Evolutionary conservation across 2,888 invertebrate genomes (phyloP), one percentile per base, ranked within the genome.

Genomic region (Trachelus stipa): DNA sequence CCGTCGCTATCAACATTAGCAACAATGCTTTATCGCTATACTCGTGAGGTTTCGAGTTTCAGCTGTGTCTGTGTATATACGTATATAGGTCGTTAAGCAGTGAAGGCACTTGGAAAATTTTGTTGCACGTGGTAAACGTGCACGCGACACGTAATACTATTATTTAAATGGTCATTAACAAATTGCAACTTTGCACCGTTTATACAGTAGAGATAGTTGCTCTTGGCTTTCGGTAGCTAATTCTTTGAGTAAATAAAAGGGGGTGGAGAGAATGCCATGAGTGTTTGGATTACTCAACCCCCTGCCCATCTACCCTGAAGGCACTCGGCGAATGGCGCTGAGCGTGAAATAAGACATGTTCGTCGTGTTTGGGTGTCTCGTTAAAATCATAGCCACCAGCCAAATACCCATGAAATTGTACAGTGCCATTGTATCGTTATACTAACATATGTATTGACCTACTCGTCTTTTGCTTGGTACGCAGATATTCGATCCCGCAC

Each of bases 1-100:
- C 74, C 83, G 83, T 85, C 83, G 83, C 79, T 79, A 77, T 71
- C 37, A 77, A 40, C 78, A 80, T 85, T 81, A 82, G 80, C 30
- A 56, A 68, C 79, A 79, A 81, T 76, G 78, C 78, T 80, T 79
- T 75, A 74, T 73, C 73, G 77, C 76, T 56, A 23, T 56, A 56
- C 56, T 56, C 56, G 56, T 56, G 56, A 56, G 9, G 56, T 23
- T 23, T 56, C 2, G 9, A 23, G 23, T 23, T 56, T 4, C 56
- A 9, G 15, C 56, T 56, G 23, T 23, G 23, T 56, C 23, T 15
- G 15, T 40, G 4, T 23, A 56, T 23, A 12, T 12, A 35, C 12
- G 11, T 35, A 35, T 35, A 12, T 35, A 35, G 35, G 56, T 6
- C 23, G 23, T 56, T 56, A 9, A 56, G 56, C 23, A 56, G 56